Evolutionary conservation across 2,888 invertebrate species (phyloP).

Genomic region (Lithophane semibrunnea): DNA sequence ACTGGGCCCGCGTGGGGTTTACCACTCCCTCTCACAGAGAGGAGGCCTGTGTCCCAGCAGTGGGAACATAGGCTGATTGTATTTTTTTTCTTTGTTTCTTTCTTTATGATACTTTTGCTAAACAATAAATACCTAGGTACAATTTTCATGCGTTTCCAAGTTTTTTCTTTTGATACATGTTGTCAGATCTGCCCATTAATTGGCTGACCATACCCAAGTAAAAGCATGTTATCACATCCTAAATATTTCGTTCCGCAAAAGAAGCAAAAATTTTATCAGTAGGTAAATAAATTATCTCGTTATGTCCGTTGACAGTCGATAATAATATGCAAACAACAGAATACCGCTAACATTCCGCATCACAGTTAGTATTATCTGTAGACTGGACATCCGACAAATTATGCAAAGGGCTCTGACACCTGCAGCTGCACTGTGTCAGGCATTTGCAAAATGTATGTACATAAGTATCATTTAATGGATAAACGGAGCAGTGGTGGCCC

Average conservation of each 20-base stretch:
- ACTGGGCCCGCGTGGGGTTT: too few relatives aligned
- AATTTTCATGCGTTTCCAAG: too few relatives aligned
- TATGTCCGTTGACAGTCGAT: constrained; percentile 14
- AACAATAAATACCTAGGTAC: too few relatives aligned
- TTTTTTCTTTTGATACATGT: background rate
- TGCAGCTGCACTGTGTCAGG: constrained; percentile 10
- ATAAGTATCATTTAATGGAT: background rate
- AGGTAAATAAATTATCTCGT: constrained; percentile 22
- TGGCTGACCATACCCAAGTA: background rate
- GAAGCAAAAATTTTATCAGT: constrained; percentile 30
- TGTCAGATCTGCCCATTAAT: background rate
- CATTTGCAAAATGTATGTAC: background rate
- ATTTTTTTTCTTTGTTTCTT: too few relatives aligned
- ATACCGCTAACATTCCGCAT: constrained; percentile 32
- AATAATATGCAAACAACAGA: constrained; percentile 34
- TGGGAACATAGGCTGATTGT: too few relatives aligned
- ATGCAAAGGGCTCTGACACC: background rate
- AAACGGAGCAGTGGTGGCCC: too few relatives aligned
- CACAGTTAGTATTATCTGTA: constrained; percentile 4
- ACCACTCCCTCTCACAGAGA: too few relatives aligned
- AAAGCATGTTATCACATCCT: background rate
- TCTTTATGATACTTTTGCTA: too few relatives aligned
- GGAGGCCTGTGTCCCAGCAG: too few relatives aligned
- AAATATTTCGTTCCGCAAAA: constrained; percentile 2
- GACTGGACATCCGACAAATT: constrained; percentile 22